Evolutionary conservation across 2,113 vertebrate genomes (phyloP), one percentile per base, ranked within the genome.

Genomic region (Nothocercus nigrocapillus): DNA sequence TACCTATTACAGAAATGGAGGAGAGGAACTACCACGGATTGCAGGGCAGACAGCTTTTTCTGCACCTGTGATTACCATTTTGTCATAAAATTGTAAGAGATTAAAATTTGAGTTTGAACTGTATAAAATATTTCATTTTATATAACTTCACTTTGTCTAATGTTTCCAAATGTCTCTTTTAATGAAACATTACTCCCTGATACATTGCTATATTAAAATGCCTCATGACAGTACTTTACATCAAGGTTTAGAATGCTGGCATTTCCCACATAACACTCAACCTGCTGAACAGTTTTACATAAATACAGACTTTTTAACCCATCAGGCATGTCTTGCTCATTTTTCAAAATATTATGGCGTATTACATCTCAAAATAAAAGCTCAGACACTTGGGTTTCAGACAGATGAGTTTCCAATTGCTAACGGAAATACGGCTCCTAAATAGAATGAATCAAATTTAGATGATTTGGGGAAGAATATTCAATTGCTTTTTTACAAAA

Each of bases 301-400:
- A 97, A 96, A 96, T 44, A 73, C 73, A 92, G 73, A 95, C 70
- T 94, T 96, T 93, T 91, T 94, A 96, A 94, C 96, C 86, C 97
- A 95, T 97, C 95, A 95, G 85, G 82, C 30, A 63, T 84, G 53
- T 66, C 91, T 92, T 76, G 62, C 81, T 97, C 91, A 94, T 96
- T 97, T 97, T 93, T 97, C 92, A 94, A 94, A 96, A 96, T 88
- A 94, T 83, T 83, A 86, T 94, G 79, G 88, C 84, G 78, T 69
- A 92, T 95, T 92, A 95, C 88, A 81, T 88, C 88, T 97, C 92
- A 89, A 97, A 95, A 94, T 83, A 96, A 96, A 97, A 97, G 90
- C 89, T 90, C 89, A 91, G 49, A 78, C 81, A 85, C 95, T 95
- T 95, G 73, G 68, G 96, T 97, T 96, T 95, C 91, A 97, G 93